Evolutionary conservation across 2,888 invertebrate species (phyloP), one percentile per base, ranked within the genome.

Genomic region (Plutella xylostella): DNA sequence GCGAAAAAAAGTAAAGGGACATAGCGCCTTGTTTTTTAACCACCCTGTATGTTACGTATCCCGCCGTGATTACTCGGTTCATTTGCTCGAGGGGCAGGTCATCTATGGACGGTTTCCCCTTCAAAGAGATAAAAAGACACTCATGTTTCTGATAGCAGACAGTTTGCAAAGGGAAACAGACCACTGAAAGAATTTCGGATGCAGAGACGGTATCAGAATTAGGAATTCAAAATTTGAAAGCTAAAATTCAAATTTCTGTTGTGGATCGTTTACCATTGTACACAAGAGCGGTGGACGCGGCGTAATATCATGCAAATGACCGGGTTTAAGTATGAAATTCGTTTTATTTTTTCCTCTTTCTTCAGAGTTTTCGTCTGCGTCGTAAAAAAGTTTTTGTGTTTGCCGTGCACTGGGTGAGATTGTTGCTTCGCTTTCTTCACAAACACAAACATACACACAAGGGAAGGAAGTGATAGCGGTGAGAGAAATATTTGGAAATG

Each of bases 301-400:
- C 58, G 67, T 72, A 75, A 76, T 76, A 74, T 76, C 67, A 78
- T 79, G 77, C 69, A 78, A 78, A 79, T 77, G 72, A 68, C 55
- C 57, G 58, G 64, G 64, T 66, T 71, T 69, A 69, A 75, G 70
- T 69, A 73, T 67, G 65, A 72, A 73, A 68, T 66, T 68, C 62
- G 54, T 72, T 74, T 69, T 68, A 65, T 68, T 70, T 72, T 68
- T 72, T 66, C 57, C 61, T 62, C 58, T 65, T 73, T 70, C 63
- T 63, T 68, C 68, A 56, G 49, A 53, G 61, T 64, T 65, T 70
- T 54, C 63, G 65, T 65, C 64, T 57, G 65, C 58, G 58, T 63
- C 68, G 64, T 71, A 70, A 72, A 71, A 74, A 68, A 31, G 69
- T 70, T 72, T 73, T 75, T 67, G 65, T 64, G 68, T 68, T 72